Evolutionary conservation across 2,888 invertebrate species (phyloP), one percentile per base, ranked within the genome.

Genomic region (Aricia artaxerxes): DNA sequence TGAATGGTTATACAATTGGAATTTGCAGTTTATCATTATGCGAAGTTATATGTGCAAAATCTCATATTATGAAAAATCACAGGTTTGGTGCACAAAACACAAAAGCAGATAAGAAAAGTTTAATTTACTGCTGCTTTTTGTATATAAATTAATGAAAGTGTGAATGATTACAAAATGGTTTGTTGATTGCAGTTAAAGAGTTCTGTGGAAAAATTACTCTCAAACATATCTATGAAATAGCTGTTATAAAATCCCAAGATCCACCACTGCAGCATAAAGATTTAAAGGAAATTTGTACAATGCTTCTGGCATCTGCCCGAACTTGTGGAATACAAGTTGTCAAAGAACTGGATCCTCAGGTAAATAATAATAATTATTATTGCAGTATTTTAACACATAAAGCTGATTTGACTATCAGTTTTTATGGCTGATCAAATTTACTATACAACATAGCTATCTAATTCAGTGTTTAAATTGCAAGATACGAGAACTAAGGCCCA

Each of bases 161-260:
- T 16, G 13, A 57, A 57, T 57, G 1, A 57, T 16, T 57, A 16
- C 16, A 16, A 16, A 57, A 57, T 57, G 4, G 57, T 57, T 57
- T 69, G 5, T 69, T 69, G 1, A 35, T 69, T 73, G 80, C 87
- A 97, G 98, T 96, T 0, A 95, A 91, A 78, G 98, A 99, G 91
- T 92, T 96, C 44, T 96, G 97, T 84, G 99, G 99, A 1, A 98
- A 97, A 95, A 96, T 99, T 80, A 98, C 99, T 0, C 87, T 98
- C 0, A 99, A 99, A 89, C 99, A 99, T 91, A 91, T 99, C 16
- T 99, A 99, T 91, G 99, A 99, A 96, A 99, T 99, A 87, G 99
- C 99, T 0, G 95, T 96, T 90, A 97, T 99, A n/a, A 99, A 99
- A 92, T 95, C 96, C n/a, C 94, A 97, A 87, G 99, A 99, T 91